These are phyloP conservation scores for Parotia lawesii DNA, from an alignment of 2,113 vertebrate genomes.

Conservation along the genomic window DNA sequence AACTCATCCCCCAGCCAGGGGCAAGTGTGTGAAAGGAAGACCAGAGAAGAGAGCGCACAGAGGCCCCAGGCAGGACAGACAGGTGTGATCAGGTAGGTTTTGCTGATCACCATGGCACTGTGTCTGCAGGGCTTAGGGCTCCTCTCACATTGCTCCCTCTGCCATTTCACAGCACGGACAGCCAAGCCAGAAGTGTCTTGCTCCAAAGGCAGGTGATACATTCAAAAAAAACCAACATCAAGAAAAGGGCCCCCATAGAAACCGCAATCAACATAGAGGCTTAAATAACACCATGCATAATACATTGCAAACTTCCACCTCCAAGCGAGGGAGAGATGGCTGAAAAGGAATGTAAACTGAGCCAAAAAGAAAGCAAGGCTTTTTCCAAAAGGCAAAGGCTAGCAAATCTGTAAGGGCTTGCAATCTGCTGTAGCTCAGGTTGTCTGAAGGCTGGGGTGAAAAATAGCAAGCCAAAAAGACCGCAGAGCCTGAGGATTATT, in stretches of 20 bases:
- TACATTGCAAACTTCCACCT: slow-evolving; percentile 32
- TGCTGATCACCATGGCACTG: neutral
- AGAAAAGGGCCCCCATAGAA: neutral
- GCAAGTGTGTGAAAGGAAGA: neutral
- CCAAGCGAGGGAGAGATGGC: neutral
- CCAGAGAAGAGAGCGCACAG: neutral
- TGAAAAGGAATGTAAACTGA: slow-evolving; percentile 22
- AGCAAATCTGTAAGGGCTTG: neutral
- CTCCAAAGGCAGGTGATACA: neutral
- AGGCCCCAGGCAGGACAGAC: neutral
- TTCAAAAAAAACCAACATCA: neutral
- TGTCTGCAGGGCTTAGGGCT: neutral
- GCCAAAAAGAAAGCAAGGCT: slow-evolving; percentile 28
- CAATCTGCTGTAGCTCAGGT: neutral
- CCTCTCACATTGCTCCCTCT: neutral
- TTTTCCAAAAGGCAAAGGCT: slow-evolving; percentile 18
- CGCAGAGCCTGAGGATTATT: neutral
- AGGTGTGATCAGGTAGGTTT: neutral
- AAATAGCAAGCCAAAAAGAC: neutral
- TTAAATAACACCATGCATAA: slow-evolving; percentile 54
- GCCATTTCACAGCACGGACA: neutral
- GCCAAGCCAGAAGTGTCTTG: neutral
- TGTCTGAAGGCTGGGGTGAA: neutral
- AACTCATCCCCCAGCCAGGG: neutral
- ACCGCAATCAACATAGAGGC: neutral